Percentiles rank a stretch among this genome's conserved stretches.
These are phyloP conservation scores for Megalops cyprinoides DNA, from an alignment of 2,797 vertebrate species.

Conservation along the genomic window DNA sequence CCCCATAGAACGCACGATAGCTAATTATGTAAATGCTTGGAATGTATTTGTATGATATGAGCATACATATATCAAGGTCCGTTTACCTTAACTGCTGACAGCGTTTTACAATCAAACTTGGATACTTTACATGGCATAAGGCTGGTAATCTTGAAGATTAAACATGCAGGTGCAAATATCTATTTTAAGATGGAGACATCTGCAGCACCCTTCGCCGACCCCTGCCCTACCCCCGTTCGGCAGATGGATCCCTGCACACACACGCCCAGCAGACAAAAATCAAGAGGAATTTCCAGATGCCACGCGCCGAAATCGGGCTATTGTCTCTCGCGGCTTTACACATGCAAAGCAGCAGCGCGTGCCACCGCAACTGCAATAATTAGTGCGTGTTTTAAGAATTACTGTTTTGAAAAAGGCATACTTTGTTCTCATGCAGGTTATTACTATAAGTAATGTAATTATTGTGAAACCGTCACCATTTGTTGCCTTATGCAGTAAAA, in stretches of 20 bases:
- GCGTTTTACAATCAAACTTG: not conserved
- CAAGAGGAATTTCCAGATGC: constrained; percentile 15
- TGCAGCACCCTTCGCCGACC: not conserved
- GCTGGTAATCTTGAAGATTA: not conserved
- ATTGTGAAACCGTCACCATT: too few species aligned
- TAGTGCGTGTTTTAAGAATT: not conserved
- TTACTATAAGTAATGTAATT: not conserved
- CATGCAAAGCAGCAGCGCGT: constrained; percentile 19
- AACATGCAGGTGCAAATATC: not conserved
- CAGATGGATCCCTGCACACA: constrained; percentile 17
- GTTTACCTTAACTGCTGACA: not conserved
- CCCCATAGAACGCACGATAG: too few species aligned
- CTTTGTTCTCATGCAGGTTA: not conserved
- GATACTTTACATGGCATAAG: not conserved
- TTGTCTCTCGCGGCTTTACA: not conserved
- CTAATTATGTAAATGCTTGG: not conserved
- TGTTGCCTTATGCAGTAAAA: too few species aligned
- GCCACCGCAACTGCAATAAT: not conserved
- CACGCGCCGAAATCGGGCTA: constrained; percentile 9
- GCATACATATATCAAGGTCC: not conserved
- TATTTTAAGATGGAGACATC: not conserved
- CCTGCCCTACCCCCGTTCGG: constrained; percentile 1
- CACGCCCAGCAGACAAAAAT: not conserved
- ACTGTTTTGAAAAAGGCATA: not conserved
- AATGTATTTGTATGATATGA: not conserved